These are phyloP conservation scores for Falco naumanni DNA, from an alignment of 2,797 vertebrate genomes.

Conservation along the genomic window DNA sequence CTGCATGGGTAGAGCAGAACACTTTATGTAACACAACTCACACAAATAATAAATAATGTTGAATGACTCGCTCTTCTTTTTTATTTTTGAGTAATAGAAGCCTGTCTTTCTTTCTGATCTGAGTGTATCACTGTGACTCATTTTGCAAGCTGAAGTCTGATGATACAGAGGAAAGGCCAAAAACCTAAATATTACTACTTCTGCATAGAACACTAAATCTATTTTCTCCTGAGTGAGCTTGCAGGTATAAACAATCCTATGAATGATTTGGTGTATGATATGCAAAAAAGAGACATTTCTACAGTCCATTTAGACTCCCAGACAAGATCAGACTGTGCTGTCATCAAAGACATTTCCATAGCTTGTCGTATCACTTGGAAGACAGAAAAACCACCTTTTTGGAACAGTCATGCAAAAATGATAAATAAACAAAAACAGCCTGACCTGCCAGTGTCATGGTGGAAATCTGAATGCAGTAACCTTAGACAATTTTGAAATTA, in stretches of 20 bases:
- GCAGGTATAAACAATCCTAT: constrained; percentile 58
- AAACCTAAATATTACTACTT: constrained; percentile 58
- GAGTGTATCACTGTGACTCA: not conserved
- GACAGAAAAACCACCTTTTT: not conserved
- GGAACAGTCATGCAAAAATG: constrained; percentile 57
- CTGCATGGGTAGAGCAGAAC: not conserved
- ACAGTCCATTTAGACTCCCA: constrained; percentile 71
- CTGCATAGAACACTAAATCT: constrained; percentile 45
- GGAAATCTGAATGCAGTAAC: constrained; percentile 67
- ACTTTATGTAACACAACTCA: not conserved
- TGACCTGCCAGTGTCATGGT: constrained; percentile 53
- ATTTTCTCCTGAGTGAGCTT: constrained; percentile 32
- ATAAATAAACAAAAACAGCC: constrained; percentile 71
- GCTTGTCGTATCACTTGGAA: constrained; percentile 67
- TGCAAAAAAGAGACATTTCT: constrained; percentile 66
- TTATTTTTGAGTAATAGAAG: not conserved
- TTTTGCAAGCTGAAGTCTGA: constrained; percentile 22
- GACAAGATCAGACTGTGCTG: constrained; percentile 65
- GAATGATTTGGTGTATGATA: constrained; percentile 62
- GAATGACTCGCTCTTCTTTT: not conserved
- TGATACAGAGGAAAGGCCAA: constrained; percentile 32
- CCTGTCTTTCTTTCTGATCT: not conserved
- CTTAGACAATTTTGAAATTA: constrained; percentile 73
- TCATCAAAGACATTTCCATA: constrained; percentile 69
- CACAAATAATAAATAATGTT: not conserved